Evolutionary conservation across 2,113 vertebrate genomes (phyloP), one percentile per base, ranked within the genome.

Genomic region (Proteles cristata): DNA sequence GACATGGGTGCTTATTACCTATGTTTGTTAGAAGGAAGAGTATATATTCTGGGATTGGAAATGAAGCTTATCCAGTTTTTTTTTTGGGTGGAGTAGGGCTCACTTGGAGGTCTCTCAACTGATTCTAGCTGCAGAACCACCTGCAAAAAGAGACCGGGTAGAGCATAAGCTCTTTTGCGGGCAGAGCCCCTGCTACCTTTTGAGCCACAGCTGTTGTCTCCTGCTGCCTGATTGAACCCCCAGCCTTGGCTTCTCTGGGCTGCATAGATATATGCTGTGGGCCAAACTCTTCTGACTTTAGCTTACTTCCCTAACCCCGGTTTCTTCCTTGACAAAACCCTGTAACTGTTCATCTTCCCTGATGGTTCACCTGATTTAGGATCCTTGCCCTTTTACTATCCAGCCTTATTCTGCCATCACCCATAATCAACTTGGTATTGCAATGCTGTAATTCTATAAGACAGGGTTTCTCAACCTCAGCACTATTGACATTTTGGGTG

Each of bases 21-120:
- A 45, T 69, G 43, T 33, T 77, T 84, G 16, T 81, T 39, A 33
- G 55, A 74, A 94, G 43, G 26, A 50, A 91, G 16, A 15, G 3
- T 11, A 6, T 48, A 28, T 77, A 15, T 87, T 96, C 63, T 96
- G 55, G 39, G n/a, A 45, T 88, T 76, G 58, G 93, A 90, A 88
- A 43, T 19, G 31, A 88, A 84, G 12, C 8, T 11, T 43, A 35
- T 63, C 23, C 5, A 45, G 39, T 35, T 8, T 83, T 50, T n/a
- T n/a, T 25, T 28, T 45, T 48, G 53, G 23, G 50, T 39, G n/a
- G 26, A 4, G 4, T 23, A 26, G 69, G 66, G 3, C 28, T 65
- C 28, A 53, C 25, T 14, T 21, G 33, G 39, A 33, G 4, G 26
- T 43, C 9, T 77, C 71, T 88, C 19, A 93, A 28, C 26, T 71